Base-by-base conservation (phyloP, 2,888 invertebrate genomes). In the Hetaerina titia region DNA sequence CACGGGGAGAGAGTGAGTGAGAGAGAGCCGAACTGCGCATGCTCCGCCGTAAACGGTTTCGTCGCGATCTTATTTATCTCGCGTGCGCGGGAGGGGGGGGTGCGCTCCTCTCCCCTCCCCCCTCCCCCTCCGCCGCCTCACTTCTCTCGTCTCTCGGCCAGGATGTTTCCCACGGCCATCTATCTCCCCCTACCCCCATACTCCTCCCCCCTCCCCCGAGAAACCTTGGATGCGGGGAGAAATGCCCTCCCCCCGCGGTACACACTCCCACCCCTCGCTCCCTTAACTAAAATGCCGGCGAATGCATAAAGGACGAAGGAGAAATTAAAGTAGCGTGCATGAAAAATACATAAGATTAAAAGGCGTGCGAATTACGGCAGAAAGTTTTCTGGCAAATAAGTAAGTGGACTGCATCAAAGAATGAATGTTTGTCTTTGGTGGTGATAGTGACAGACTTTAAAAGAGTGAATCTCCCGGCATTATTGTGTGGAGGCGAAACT, bases 41-140 rank as follows among this genome's bases (percentile, higher is more conserved):
- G 69, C 69, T 22, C n/a, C n/a, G 69, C 19, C 69, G 69, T 69
- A 69, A 69, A 69, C 69, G 69, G 69, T 69, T 69, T 69, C 69
- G n/a, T 69, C 69, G 69, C 69, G 69, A 69, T 69, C 69, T 69
- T n/a, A 69, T 69, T 69, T 69, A 69, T 69, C 69, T 69, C 69
- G 69, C 69, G 69, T 63, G 63, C 19, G 45, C 45, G 45, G 45
- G 45, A 45, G 45, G 45, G 45, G 45, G 45, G 45, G 45, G 45
- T 4, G 45, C 45, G 57, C 89, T 56, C 89, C 45, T 15, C 15
- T 45, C 4, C 22, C 60, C 64, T 60, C 88, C 31, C 88, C 22
- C 8, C 57, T 31, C 57, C 31, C 15, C 88, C 57, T 56, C 56
- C 88, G 19, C 9, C 22, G 69, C 22, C 69, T 69, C n/a, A 69